These are phyloP conservation scores for Manis crassicaudata DNA, from an alignment of 2,797 vertebrate species.

Conservation along the genomic window DNA sequence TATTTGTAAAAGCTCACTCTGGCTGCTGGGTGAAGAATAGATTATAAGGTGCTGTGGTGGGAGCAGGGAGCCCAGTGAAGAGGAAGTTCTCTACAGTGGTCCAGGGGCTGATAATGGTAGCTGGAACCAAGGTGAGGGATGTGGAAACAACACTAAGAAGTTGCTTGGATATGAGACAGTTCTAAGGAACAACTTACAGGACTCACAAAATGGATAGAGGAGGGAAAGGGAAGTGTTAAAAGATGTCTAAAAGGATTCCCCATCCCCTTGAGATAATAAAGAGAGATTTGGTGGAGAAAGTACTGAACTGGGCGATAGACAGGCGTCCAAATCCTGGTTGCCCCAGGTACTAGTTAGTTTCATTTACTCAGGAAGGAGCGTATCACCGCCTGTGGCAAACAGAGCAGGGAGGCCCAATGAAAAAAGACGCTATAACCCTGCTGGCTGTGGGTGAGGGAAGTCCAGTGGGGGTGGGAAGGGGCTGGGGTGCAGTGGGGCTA, in stretches of 20 bases:
- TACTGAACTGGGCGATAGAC: neutral
- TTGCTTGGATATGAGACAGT: neutral
- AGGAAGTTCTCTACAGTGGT: neutral
- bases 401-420: neutral
- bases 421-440: neutral
- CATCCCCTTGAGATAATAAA: neutral
- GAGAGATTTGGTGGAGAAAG: neutral
- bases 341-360: neutral
- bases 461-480: neutral
- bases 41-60: neutral
- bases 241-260: neutral
- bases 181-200: neutral
- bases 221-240: neutral
- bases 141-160: neutral
- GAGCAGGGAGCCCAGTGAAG: neutral
- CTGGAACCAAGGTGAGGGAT: neutral
- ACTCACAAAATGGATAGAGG: neutral
- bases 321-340: neutral
- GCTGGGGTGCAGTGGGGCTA: neutral
- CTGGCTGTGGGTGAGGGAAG: neutral
- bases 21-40: neutral
- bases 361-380: neutral
- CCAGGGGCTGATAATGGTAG: neutral
- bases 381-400: neutral
- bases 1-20: neutral